Percentiles rank a stretch among this genome's conserved stretches.
phyloP scores from a whole-genome alignment of 2,888 invertebrate species.

The Thera obeliscata region DNA sequence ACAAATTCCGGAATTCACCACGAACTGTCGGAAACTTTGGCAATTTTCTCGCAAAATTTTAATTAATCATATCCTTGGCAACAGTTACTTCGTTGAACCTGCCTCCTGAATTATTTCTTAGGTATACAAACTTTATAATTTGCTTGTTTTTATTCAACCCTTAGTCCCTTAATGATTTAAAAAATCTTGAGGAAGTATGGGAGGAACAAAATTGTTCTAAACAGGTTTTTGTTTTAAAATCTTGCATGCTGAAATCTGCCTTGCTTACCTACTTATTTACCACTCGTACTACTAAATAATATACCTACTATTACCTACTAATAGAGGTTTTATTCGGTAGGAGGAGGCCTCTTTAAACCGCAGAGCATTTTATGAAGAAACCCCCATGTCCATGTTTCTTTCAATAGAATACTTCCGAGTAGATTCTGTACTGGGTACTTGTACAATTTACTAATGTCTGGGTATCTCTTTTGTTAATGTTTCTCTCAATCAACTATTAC shows the following conservation, averaged over 20 bases:
- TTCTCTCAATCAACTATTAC: too few relatives aligned
- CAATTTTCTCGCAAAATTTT: constrained; percentile 12
- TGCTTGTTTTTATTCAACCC: constrained; percentile 6
- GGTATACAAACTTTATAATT: constrained; percentile 24
- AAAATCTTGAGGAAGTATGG: not conserved
- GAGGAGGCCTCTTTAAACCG: too few relatives aligned
- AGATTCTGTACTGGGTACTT: not conserved
- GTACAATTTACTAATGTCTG: constrained; percentile 52
- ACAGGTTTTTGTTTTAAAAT: not conserved
- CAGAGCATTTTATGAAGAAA: too few relatives aligned
- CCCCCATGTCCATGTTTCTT: too few relatives aligned
- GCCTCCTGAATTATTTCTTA: constrained; percentile 14
- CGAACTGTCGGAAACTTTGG: not conserved
- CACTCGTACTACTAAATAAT: not conserved
- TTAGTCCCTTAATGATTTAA: constrained; percentile 17
- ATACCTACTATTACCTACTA: too few relatives aligned
- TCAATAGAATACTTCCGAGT: not conserved
- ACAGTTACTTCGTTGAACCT: constrained; percentile 12
- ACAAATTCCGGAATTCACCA: constrained; percentile 6
- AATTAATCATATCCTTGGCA: constrained; percentile 17
- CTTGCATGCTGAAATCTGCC: not conserved
- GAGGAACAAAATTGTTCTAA: not conserved
- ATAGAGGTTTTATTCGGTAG: too few relatives aligned
- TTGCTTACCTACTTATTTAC: not conserved
- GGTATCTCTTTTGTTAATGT: constrained; percentile 62